Evolutionary conservation across 2,888 invertebrate genomes (phyloP), one percentile per base, ranked within the genome.

Genomic region (Ophion ellenae): DNA sequence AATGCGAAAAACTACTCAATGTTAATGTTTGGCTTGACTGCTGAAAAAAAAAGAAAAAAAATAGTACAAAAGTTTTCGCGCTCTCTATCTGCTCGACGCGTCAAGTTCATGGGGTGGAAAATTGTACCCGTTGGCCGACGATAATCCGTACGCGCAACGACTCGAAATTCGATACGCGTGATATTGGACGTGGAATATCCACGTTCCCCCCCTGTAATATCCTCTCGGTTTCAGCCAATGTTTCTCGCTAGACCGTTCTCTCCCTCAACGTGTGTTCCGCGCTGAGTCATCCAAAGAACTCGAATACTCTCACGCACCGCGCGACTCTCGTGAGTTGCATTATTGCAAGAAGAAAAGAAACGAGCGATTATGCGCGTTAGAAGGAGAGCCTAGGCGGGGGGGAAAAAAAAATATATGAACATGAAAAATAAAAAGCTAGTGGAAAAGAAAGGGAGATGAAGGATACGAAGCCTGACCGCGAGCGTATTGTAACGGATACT

Each of bases 131-230:
- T 74, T 47, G 70, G 63, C 45, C 28, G 36, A 59, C 24, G 74
- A 79, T 79, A 78, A 78, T 85, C 53, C 73, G 2, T n/a, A 63
- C 20, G 5, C 7, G 47, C 47, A 20, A 69, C 20, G 66, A 28
- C 59, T 70, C 69, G 84, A 71, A 85, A 85, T 82, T 85, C 82
- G 79, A 85, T 82, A 79, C 75, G 79, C 82, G 61, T 32, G 77
- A 57, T 81, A 71, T 76, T 59, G 61, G 24, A 61, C 53, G 67
- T 74, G 66, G 32, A 28, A 40, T 40, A 69, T 74, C 59, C n/a
- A 36, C 73, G 71, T 32, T 14, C 40, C 74, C 47, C 73, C 78
- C 7, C 28, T 32, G 1, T 32, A 40, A 40, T 40, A 40, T 40
- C 40, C 40, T 40, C 40, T 40, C 40, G 40, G 40, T 67, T 59